Evolutionary conservation across 1,140 invertebrate genomes (phyloP).

Genomic region (Drosophila elegans): DNA sequence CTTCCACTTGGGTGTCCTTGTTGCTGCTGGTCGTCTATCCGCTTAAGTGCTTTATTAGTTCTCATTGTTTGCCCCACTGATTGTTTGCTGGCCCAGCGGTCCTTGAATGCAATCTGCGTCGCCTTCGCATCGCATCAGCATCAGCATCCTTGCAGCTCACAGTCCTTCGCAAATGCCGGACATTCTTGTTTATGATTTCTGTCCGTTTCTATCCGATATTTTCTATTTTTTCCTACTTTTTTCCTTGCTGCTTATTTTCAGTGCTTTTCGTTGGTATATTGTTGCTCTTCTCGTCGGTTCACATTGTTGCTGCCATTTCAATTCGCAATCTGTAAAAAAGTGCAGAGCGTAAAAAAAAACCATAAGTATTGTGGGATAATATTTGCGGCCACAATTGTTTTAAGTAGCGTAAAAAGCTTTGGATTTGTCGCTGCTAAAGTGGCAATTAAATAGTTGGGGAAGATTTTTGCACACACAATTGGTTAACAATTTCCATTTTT

Average conservation of each 20-base stretch:
- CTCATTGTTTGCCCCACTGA: conserved; percentile 70
- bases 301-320: conserved; percentile 59
- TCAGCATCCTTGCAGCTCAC: conserved; percentile 38
- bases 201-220: conserved; percentile 7
- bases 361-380: conserved; percentile 24
- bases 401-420: conserved; percentile 5
- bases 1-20: conserved; percentile 41
- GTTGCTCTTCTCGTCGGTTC: conserved; percentile 30
- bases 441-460: conserved; percentile 28
- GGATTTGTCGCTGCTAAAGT: conserved; percentile 14
- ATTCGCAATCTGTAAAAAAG: conserved; percentile 66
- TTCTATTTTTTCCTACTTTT: background rate
- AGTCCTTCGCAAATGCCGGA: conserved; percentile 23
- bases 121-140: conserved; percentile 58
- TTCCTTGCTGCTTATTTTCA: conserved; percentile 27
- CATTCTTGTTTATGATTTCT: conserved; percentile 53
- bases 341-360: conserved; percentile 10
- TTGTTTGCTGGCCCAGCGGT: conserved; percentile 52
- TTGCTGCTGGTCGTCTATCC: conserved; percentile 58
- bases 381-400: conserved; percentile 32
- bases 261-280: conserved; percentile 17
- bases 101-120: conserved; percentile 57
- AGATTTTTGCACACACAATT: conserved; percentile 3
- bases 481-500: conserved; percentile 1
- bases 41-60: conserved; percentile 79